Percentiles rank a stretch among this genome's conserved stretches.
phyloP scores from a whole-genome alignment of 2,888 invertebrate genomes.

The Cacoxenus indagator region DNA sequence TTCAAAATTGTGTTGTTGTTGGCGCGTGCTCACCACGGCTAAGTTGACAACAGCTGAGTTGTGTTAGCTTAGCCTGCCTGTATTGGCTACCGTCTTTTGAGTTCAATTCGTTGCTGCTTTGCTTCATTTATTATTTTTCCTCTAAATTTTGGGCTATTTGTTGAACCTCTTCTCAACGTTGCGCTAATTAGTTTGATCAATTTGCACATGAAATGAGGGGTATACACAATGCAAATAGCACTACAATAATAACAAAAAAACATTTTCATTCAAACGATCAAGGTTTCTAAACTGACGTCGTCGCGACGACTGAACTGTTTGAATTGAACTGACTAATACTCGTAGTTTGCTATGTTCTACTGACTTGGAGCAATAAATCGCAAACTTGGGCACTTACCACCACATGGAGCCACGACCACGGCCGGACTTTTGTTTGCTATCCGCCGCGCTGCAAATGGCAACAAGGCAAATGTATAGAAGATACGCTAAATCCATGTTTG shows the following conservation, averaged over 20 bases:
- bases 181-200: conserved; percentile 49
- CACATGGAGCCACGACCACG: conserved; percentile 91
- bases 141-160: conserved; percentile 37
- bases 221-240: no score
- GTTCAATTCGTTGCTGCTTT: conserved; percentile 27
- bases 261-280: no score
- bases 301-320: no score
- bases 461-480: conserved; percentile 63
- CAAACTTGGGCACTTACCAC: no score
- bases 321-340: no score
- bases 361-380: no score
- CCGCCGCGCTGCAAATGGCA: conserved; percentile 63
- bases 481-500: conserved; percentile 67
- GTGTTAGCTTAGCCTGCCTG: no score
- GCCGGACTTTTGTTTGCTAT: conserved; percentile 75
- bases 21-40: conserved; percentile 42
- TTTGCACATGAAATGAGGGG: conserved; percentile 44
- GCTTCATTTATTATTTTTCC: conserved; percentile 4
- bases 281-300: no score
- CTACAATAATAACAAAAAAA: no score
- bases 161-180: conserved; percentile 44
- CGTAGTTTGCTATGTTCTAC: no score
- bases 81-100: conserved; percentile 6
- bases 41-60: no score
- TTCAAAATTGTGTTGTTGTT: not conserved